phyloP scores from a whole-genome alignment of 2,797 vertebrate genomes.

The Malacoraja senta region DNA sequence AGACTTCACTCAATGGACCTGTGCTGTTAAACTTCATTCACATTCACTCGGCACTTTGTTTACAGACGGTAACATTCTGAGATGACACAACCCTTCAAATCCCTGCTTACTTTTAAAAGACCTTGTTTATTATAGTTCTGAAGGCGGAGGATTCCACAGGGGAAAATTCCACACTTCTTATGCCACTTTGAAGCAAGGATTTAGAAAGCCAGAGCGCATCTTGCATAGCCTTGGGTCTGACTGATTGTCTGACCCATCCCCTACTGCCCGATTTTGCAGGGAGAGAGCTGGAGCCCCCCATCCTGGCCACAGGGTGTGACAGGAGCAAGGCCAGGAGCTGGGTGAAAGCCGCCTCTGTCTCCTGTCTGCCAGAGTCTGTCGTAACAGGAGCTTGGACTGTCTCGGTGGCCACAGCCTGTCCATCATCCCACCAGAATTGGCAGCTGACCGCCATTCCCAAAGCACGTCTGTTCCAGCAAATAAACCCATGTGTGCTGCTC shows the following conservation, averaged over 20 bases:
- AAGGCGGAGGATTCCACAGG: background rate
- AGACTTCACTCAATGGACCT: background rate
- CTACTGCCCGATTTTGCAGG: background rate
- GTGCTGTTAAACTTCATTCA: background rate
- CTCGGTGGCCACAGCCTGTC: slow-evolving; percentile 7
- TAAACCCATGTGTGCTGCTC: background rate
- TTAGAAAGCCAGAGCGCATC: background rate
- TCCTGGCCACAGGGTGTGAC: background rate
- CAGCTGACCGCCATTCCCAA: background rate
- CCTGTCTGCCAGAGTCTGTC: background rate
- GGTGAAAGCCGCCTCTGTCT: slow-evolving; percentile 12
- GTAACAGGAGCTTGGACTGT: background rate
- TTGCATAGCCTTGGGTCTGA: background rate
- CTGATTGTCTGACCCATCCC: background rate
- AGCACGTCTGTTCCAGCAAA: background rate
- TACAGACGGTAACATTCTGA: background rate
- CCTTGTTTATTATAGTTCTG: background rate
- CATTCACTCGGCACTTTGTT: background rate
- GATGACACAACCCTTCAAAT: background rate
- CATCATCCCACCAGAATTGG: background rate
- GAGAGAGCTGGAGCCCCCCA: background rate
- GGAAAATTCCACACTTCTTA: background rate
- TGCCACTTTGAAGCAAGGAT: slow-evolving; percentile 1
- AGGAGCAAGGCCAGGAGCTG: background rate
- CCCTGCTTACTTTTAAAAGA: background rate